Evolutionary conservation across 2,888 invertebrate species (phyloP), one percentile per base, ranked within the genome.

Genomic region (Theodoxus fluviatilis): DNA sequence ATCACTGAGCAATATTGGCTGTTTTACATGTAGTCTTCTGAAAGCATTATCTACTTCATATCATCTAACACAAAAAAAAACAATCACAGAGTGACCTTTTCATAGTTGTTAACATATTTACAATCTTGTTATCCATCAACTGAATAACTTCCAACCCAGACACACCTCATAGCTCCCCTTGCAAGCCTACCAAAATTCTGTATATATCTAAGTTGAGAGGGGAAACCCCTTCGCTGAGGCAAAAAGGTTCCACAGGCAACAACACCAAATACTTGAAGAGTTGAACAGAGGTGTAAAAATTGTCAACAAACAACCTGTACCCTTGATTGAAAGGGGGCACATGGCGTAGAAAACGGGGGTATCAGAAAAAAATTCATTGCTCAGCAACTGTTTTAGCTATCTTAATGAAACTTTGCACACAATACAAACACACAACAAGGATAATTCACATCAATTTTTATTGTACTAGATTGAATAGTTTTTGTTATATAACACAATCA

Each of bases 301-400:
- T 64, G 22, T 64, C 64, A 7, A 64, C 38, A 38, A 38, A 64
- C 3, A 64, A n/a, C 18, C 38, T 64, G 38, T 64, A 64, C 22
- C 64, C 64, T 38, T 64, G 40, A 38, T 37, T n/a, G n/a, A n/a
- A n/a, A n/a, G n/a, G n/a, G n/a, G n/a, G n/a, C n/a, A n/a, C n/a
- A n/a, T n/a, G n/a, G n/a, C n/a, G n/a, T n/a, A n/a, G n/a, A n/a
- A n/a, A n/a, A n/a, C n/a, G n/a, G n/a, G n/a, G n/a, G n/a, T n/a
- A n/a, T n/a, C n/a, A n/a, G n/a, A n/a, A n/a, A n/a, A n/a, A n/a
- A n/a, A n/a, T n/a, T n/a, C n/a, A n/a, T n/a, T n/a, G n/a, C n/a
- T n/a, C n/a, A n/a, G n/a, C n/a, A n/a, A n/a, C n/a, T n/a, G n/a
- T n/a, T n/a, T n/a, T n/a, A n/a, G n/a, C n/a, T n/a, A n/a, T n/a